A percentile compares a stretch with the other conserved stretches of the same genome.
Conservation (phyloP, 2,113 vertebrate genomes). For the Xiphophorus couchianus region DNA sequence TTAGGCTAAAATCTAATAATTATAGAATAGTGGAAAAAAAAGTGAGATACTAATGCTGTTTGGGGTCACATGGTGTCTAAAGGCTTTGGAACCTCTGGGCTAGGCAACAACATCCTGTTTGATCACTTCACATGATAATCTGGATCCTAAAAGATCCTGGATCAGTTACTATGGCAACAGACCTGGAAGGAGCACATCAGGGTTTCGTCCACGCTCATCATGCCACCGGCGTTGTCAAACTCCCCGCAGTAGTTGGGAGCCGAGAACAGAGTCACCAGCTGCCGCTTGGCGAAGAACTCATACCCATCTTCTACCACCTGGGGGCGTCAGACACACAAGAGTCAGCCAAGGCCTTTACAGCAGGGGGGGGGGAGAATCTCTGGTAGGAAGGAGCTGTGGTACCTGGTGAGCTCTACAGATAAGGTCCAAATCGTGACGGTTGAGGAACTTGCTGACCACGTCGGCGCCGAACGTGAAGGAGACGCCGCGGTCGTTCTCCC, state of each 20-base stretch:
- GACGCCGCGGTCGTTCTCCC: constrained; percentile 91
- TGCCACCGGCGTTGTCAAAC: constrained; percentile 95
- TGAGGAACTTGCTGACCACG: constrained; percentile 97
- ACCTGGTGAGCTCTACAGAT: constrained; percentile 98
- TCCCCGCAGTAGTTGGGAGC: constrained; percentile 96
- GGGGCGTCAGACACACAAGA: constrained; percentile 48
- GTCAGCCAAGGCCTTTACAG: background rate
- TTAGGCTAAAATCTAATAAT: too few relatives aligned
- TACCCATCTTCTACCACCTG: constrained; percentile 97
- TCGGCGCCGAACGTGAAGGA: constrained; percentile 96
- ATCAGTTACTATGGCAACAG: too few relatives aligned
- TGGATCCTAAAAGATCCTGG: too few relatives aligned
- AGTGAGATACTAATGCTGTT: too few relatives aligned
- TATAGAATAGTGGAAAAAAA: too few relatives aligned
- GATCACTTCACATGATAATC: too few relatives aligned
- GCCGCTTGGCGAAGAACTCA: constrained; percentile 95
- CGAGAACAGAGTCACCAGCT: constrained; percentile 94
- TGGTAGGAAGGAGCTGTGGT: constrained; percentile 11
- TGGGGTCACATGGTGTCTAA: too few relatives aligned
- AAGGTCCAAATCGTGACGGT: constrained; percentile 95
- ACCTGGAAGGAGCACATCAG: constrained; percentile 99
- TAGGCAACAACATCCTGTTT: too few relatives aligned
- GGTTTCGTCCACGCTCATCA: constrained; percentile 98
- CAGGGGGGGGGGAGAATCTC: too few relatives aligned
- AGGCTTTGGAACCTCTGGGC: too few relatives aligned